These are phyloP conservation scores for Petrosia ficiformis DNA, from an alignment of 37 sponge, comb jelly and placozoan genomes.

Conservation along the genomic window DNA sequence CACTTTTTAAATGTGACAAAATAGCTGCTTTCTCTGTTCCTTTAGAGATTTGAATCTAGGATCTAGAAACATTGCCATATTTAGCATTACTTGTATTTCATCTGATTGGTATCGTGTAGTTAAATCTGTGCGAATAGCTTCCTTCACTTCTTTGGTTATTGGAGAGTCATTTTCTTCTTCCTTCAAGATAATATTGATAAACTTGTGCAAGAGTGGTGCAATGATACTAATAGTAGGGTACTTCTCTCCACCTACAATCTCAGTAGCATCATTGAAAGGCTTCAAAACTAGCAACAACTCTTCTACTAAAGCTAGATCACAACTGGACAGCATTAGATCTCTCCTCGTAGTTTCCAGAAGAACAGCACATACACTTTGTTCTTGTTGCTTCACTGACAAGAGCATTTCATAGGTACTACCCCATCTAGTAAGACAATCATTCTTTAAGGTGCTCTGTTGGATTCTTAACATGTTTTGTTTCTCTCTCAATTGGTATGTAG, in stretches of 20 bases:
- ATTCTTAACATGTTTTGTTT: conserved; percentile 13
- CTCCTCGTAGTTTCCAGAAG: conserved; percentile 16
- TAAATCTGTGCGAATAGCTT: conserved; percentile 10
- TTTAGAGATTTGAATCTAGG: conserved; percentile 19
- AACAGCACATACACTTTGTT: conserved; percentile 29
- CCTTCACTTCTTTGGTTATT: conserved; percentile 11
- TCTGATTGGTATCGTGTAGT: conserved; percentile 13
- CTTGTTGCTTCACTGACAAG: conserved; percentile 17
- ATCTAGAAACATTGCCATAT: conserved; percentile 32
- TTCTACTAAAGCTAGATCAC: conserved; percentile 21
- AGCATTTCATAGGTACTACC: conserved; percentile 36
- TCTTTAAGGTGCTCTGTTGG: background rate
- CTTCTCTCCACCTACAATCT: conserved; percentile 26
- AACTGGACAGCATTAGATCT: conserved; percentile 39
- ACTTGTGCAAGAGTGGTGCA: conserved; percentile 20
- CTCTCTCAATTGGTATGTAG: conserved; percentile 13
- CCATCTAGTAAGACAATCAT: conserved; percentile 44
- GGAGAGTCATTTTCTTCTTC: background rate
- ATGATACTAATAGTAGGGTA: too few species aligned
- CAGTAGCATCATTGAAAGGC: conserved; percentile 28
- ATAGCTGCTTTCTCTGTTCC: too few species aligned
- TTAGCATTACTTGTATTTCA: background rate
- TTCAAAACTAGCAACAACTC: conserved; percentile 9
- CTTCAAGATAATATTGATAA: too few species aligned
- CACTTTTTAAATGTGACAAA: background rate